A percentile compares a stretch with the other conserved stretches of the same genome.
phyloP scores from a whole-genome alignment of 2,797 vertebrate species.

The Eremophila alpestris region DNA sequence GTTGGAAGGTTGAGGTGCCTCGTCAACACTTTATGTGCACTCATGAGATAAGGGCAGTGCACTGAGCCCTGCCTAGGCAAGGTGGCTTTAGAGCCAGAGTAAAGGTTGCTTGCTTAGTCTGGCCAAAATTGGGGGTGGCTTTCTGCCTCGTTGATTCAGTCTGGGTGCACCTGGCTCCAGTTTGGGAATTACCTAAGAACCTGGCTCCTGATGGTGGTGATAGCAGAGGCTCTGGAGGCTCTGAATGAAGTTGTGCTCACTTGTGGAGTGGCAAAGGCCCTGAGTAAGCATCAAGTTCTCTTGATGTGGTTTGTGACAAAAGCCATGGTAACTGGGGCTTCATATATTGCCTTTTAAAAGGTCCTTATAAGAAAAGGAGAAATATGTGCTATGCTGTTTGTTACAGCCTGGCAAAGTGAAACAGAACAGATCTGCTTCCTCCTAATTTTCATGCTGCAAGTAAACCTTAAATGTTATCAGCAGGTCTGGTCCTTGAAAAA shows the following conservation, averaged over 20 bases:
- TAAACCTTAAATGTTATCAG: background rate
- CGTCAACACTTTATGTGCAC: background rate
- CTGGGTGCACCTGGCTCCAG: background rate
- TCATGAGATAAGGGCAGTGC: background rate
- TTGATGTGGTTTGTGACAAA: background rate
- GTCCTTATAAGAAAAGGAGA: background rate
- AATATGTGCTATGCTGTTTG: background rate
- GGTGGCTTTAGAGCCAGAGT: constrained; percentile 17
- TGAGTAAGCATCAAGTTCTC: background rate
- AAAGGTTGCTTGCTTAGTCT: constrained; percentile 67
- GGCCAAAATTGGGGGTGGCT: background rate
- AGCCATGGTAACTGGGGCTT: accelerated
- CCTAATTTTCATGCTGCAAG: background rate
- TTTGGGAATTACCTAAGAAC: background rate
- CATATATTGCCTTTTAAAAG: background rate
- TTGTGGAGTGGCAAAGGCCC: background rate
- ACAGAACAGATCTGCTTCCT: background rate
- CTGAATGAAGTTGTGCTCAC: background rate
- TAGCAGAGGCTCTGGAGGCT: background rate
- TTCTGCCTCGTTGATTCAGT: background rate
- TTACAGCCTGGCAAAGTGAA: background rate
- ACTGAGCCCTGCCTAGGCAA: background rate
- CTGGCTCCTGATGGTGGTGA: background rate
- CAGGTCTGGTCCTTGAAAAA: background rate
- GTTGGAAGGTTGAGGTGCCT: background rate